Evolutionary conservation across 2,888 invertebrate species (phyloP).

Genomic region (Clanis bilineata): DNA sequence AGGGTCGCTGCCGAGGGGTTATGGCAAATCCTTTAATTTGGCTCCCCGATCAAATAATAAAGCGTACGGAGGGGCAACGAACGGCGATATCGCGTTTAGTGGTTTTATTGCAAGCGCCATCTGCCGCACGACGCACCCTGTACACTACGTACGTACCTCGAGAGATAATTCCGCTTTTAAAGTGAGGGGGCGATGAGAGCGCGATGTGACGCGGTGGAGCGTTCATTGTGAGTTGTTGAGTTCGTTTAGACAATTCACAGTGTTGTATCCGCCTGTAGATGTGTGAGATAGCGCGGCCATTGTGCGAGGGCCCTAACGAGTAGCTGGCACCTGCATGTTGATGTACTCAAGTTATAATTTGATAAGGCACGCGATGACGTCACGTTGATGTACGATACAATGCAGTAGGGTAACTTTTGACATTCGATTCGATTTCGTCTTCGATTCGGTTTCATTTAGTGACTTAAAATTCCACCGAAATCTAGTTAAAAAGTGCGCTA

Average conservation of each 20-base stretch:
- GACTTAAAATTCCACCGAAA: no score
- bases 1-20: conserved; percentile 76
- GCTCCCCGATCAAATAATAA: conserved; percentile 82
- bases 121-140: conserved; percentile 68
- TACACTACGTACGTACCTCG: conserved; percentile 51
- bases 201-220: conserved; percentile 53
- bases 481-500: no score
- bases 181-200: conserved; percentile 48
- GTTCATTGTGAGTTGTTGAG: conserved; percentile 70
- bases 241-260: conserved; percentile 74
- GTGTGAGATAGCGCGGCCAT: conserved; percentile 61
- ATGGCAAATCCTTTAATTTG: conserved; percentile 82
- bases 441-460: no score
- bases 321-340: conserved; percentile 54
- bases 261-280: conserved; percentile 60
- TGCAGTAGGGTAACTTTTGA: no score
- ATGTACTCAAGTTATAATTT: conserved; percentile 61
- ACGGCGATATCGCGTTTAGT: conserved; percentile 80
- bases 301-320: conserved; percentile 63
- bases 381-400: not conserved
- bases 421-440: no score
- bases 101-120: conserved; percentile 83
- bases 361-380: conserved; percentile 47
- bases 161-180: conserved; percentile 79
- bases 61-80: conserved; percentile 71